Conservation (phyloP, 2,888 invertebrate species). For the Agrotis exclamationis region DNA sequence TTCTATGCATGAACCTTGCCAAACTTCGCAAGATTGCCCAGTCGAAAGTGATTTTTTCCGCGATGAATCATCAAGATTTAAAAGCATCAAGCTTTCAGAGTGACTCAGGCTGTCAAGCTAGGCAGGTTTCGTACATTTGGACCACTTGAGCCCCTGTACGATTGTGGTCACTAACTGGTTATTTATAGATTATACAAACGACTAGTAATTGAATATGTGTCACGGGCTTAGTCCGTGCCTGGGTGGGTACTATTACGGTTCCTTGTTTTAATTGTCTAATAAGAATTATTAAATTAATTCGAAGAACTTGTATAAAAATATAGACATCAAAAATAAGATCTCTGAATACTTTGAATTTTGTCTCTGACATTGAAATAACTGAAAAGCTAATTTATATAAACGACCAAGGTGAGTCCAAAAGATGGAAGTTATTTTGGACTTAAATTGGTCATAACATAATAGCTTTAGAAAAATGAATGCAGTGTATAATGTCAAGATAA, state of each 20-base stretch:
- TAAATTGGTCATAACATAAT: no score
- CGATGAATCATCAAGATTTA: slow-evolving; percentile 68
- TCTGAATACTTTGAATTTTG: not conserved
- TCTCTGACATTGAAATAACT: no score
- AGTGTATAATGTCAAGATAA: not conserved
- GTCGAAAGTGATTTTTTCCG: slow-evolving; percentile 74
- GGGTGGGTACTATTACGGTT: slow-evolving; percentile 23
- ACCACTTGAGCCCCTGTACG: slow-evolving; percentile 61
- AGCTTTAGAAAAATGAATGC: no score
- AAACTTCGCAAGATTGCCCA: slow-evolving; percentile 48
- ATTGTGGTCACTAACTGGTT: slow-evolving; percentile 57
- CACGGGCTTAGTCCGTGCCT: slow-evolving; percentile 45
- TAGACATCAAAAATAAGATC: not conserved
- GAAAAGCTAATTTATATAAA: not conserved
- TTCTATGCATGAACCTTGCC: slow-evolving; percentile 50
- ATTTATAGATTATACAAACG: slow-evolving; percentile 60
- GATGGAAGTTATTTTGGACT: no score
- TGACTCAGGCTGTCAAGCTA: slow-evolving; percentile 67
- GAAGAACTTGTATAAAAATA: not conserved
- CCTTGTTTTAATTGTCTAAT: slow-evolving; percentile 23
- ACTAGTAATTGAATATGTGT: slow-evolving; percentile 55
- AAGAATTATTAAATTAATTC: slow-evolving; percentile 10
- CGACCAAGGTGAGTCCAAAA: not conserved
- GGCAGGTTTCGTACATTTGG: slow-evolving; percentile 67
- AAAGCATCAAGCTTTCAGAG: slow-evolving; percentile 67